Conservation (phyloP, 2,113 vertebrate species). For the Oryzias javanicus region DNA sequence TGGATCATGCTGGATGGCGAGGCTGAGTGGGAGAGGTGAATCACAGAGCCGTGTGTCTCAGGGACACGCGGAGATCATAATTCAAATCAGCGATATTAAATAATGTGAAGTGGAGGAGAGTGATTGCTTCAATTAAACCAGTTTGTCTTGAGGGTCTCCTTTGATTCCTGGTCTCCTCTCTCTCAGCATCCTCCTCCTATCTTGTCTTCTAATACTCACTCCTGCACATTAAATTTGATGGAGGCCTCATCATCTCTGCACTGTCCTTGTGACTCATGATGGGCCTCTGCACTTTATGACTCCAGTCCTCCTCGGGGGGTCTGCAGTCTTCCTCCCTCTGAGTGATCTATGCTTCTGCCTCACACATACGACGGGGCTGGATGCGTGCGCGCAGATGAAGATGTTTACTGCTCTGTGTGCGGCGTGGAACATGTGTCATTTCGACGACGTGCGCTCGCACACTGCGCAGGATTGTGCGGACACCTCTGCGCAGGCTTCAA, state of each 20-base stretch:
- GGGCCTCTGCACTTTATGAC: conserved; percentile 40
- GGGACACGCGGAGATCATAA: conserved; percentile 46
- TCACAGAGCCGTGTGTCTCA: conserved; percentile 25
- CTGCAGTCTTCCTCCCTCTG: not conserved
- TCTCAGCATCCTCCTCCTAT: conserved; percentile 3
- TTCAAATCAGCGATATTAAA: conserved; percentile 48
- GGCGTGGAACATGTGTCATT: not conserved
- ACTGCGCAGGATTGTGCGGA: not conserved
- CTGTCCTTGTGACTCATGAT: conserved; percentile 51
- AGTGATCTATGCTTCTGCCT: conserved; percentile 24
- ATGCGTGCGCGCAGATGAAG: not conserved
- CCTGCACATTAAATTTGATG: conserved; percentile 54
- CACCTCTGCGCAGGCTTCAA: conserved; percentile 31
- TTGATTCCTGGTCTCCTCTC: conserved; percentile 10
- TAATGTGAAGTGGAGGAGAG: conserved; percentile 40
- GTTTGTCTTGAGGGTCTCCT: conserved; percentile 48
- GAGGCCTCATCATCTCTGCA: conserved; percentile 49
- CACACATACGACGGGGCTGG: not conserved
- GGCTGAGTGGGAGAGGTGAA: conserved; percentile 12
- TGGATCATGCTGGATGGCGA: conserved; percentile 3
- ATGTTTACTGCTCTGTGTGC: not conserved
- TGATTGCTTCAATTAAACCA: conserved; percentile 45
- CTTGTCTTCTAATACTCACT: conserved; percentile 18
- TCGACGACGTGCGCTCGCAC: not conserved
- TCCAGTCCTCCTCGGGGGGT: conserved; percentile 36